phyloP scores from a whole-genome alignment of 2,797 vertebrate species.

The Manis javanica region DNA sequence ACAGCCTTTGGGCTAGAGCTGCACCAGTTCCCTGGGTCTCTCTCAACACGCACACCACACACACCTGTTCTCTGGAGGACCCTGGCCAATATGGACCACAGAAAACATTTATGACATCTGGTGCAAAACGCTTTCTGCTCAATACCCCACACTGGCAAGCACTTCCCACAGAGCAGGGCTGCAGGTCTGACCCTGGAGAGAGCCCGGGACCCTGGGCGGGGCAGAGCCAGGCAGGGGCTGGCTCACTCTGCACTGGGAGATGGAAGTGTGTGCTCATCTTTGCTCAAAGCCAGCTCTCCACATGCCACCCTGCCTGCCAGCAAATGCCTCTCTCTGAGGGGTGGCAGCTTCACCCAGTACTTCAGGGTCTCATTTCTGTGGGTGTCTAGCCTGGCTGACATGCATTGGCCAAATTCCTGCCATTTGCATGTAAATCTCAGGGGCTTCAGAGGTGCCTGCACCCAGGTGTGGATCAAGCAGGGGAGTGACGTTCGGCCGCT shows the following conservation, averaged over 20 bases:
- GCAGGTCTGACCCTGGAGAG: fast-evolving
- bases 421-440: background rate
- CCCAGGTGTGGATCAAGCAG: background rate
- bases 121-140: background rate
- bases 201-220: background rate
- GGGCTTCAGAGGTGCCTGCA: background rate
- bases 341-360: background rate
- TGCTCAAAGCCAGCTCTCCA: background rate
- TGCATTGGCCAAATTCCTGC: background rate
- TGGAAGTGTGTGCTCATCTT: fast-evolving
- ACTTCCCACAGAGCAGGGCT: fast-evolving
- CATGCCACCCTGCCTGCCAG: background rate
- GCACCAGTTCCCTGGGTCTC: background rate
- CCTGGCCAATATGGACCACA: background rate
- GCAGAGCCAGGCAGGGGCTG: no score
- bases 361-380: background rate
- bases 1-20: no score
- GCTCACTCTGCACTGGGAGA: no score
- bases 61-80: background rate
- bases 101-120: no score
- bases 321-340: background rate
- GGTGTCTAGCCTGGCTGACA: fast-evolving
- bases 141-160: fast-evolving
- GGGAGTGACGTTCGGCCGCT: fast-evolving
- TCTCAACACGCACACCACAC: fast-evolving